Base-by-base conservation (phyloP, 2,797 vertebrate species). In the Chrysocyon brachyurus region DNA sequence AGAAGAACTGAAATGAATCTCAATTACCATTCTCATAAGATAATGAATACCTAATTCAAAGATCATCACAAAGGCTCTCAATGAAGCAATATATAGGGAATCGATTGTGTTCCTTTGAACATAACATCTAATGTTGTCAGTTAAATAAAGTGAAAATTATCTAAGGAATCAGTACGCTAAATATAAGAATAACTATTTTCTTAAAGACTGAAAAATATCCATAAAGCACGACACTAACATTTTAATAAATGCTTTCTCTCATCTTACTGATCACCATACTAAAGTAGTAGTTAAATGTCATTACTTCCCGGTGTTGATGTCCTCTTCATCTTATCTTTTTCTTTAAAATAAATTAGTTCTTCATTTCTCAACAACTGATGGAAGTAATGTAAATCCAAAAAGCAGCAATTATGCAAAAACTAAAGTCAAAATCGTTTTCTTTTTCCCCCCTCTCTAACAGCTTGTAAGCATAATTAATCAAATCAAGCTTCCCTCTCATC, bases 391-490 rank as follows among this genome's bases (percentile, higher is more conserved):
- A 95, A 97, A 98, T 97, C 97, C 97, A 97, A 97, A 98, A 98
- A 97, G 98, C 97, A 98, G 98, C 97, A 98, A 98, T 98, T 98
- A 98, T 97, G 91, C 91, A 90, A 98, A 96, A 98, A 98, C 97
- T 97, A 81, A 98, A 98, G 98, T 97, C 97, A 98, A 98, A 97
- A 96, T 49, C 22, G 78, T 97, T 98, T 98, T 98, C 94, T 83
- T 97, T 97, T 97, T 84, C 3, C 19, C 96, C 96, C 94, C 88
- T 93, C 96, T 96, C 4, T 84, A 98, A 98, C 95, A 98, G 97
- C 91, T 97, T 98, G 98, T 94, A 98, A 98, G 97, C 97, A 97
- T 98, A 97, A 99, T 98, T 98, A 98, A 99, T 99, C 98, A 98
- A 98, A 98, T 98, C 98, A 98, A 97, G 93, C 49, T 96, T 96